Evolutionary conservation across 2,888 invertebrate species (phyloP), one percentile per base, ranked within the genome.

Genomic region (Fabriciana adippe): DNA sequence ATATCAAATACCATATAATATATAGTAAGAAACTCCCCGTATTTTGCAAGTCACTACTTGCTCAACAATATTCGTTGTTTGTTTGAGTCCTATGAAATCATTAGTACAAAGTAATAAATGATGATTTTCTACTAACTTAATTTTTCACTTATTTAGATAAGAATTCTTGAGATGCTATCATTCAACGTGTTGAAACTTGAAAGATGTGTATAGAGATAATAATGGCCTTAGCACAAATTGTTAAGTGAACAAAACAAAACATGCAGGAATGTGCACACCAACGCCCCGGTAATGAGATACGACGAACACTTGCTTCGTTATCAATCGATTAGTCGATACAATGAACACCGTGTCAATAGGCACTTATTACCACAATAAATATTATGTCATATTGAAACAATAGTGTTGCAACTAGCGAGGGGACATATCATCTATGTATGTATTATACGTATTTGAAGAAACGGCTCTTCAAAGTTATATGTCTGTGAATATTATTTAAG

Each of bases 261-360:
- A 79, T 74, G 76, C 76, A 76, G 80, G 81, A 82, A 83, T 80
- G 79, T 75, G 69, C 68, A 62, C 70, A 70, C 57, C 59, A 63
- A 62, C 65, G 84, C 87, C 87, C 84, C 82, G 72, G 87, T 87
- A 89, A 89, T 86, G 79, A 84, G 82, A 87, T 83, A 86, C 82
- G 74, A 67, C 69, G 77, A 79, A 79, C 82, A 84, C 81, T 82
- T 81, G 83, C 74, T 76, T 73, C 75, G 75, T 81, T 84, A 85
- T 84, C 83, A 74, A 81, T 81, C 81, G 80, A 84, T 82, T 79
- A 74, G 73, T 75, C 72, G 64, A 72, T 75, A 71, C 74, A 73
- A 60, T 70, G 69, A 61, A 63, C 72, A 53, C 61, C 18, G 21
- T 61, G 59, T 64, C 56, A 53, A 61, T 64, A 51, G 48, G 48